These are phyloP conservation scores for Bungarus multicinctus DNA, from an alignment of 2,113 vertebrate species.

Conservation along the genomic window DNA sequence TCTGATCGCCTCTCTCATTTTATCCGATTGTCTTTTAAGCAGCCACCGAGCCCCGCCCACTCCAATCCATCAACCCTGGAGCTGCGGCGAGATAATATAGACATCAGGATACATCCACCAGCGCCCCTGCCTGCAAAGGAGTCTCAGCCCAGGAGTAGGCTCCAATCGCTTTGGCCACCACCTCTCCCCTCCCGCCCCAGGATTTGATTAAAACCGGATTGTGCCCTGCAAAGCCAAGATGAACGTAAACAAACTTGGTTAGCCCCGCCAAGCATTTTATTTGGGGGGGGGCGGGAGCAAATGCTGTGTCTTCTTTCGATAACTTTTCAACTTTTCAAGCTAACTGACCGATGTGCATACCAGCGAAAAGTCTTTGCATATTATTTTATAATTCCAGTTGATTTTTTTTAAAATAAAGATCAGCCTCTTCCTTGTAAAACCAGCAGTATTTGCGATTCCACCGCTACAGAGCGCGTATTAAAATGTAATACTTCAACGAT, in stretches of 20 bases:
- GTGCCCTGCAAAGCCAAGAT: not conserved
- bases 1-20: not conserved
- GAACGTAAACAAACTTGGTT: not conserved
- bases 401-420: not conserved
- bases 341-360: not conserved
- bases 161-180: not conserved
- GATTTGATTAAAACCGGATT: not conserved
- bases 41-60: not conserved
- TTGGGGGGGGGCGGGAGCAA: not conserved
- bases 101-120: not conserved
- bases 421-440: not conserved
- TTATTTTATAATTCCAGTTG: too few species aligned
- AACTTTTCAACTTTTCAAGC: not conserved
- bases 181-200: not conserved
- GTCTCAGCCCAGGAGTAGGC: not conserved
- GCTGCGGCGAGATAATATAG: not conserved
- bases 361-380: not conserved
- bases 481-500: not conserved
- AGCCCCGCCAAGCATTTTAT: not conserved
- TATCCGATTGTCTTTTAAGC: constrained; percentile 18
- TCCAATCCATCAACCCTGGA: not conserved
- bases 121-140: not conserved
- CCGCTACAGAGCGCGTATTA: too few species aligned
- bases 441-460: not conserved
- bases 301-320: not conserved